Evolutionary conservation across 2,888 invertebrate genomes (phyloP), one percentile per base, ranked within the genome.

Genomic region (Epirrhoe tristata): DNA sequence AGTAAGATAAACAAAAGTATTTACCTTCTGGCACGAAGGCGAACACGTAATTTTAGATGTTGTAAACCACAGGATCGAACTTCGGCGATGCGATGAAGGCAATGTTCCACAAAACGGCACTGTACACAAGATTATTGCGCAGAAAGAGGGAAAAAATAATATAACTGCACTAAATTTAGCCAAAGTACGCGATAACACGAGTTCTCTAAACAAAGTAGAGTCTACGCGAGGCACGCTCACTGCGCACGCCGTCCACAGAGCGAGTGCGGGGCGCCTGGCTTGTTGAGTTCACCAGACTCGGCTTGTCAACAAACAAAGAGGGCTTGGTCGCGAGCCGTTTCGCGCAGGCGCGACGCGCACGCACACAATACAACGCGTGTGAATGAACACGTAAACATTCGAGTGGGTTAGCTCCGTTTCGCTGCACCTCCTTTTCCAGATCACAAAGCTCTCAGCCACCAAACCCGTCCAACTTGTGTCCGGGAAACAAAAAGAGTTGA

Each of bases 261-360:
- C 71, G 74, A 74, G 69, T 73, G 85, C 85, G 82, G 74, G 71
- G 68, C 59, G 70, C 71, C 79, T 73, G 76, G 83, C 78, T 81
- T 81, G 83, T 81, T 80, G 82, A 81, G 81, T 79, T 80, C 80
- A 78, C 72, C 74, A 78, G 73, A 73, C 77, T 78, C 79, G 75
- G 91, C 91, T 92, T 92, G 92, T 92, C 92, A 92, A 92, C 92
- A 92, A 92, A 92, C 92, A 92, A 91, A 92, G 92, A 90, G 87
- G 86, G 88, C 87, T 87, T 84, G 88, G 79, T 83, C 82, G 83
- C 77, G 78, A 74, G 76, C 77, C 80, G 82, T 80, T 81, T 74
- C 81, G 88, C 89, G 89, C 90, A 88, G 82, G 87, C 89, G 88
- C 87, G 80, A 77, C 82, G 83, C 84, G 75, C 85, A 83, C 87